These are phyloP conservation scores for Leptinotarsa defecta DNA, from an alignment of 1,140 invertebrate species.

Conservation along the genomic window DNA sequence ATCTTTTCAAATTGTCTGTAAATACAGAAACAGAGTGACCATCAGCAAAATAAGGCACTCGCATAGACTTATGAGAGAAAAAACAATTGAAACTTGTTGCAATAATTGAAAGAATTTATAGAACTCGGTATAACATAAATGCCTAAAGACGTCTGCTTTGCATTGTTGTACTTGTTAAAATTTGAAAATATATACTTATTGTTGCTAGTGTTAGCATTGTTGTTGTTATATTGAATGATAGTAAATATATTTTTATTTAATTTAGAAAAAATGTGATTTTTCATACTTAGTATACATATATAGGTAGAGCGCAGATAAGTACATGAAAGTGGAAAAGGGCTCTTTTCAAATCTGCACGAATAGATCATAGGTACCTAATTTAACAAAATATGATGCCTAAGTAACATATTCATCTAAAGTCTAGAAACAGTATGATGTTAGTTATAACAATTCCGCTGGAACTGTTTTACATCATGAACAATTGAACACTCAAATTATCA, in stretches of 20 bases:
- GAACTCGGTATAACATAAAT: conserved; percentile 6
- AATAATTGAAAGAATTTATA: conserved; percentile 7
- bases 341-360: conserved; percentile 37
- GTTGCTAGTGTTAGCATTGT: conserved; percentile 51
- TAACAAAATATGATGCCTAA: too few species aligned
- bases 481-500: too few species aligned
- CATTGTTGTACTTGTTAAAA: conserved; percentile 51
- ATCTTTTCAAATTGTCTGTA: too few species aligned
- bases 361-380: conserved; percentile 30
- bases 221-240: conserved; percentile 51
- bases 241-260: conserved; percentile 47
- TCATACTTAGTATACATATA: conserved; percentile 41
- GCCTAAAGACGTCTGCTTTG: conserved; percentile 43
- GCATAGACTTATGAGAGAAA: not conserved
- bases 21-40: too few species aligned
- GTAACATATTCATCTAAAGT: too few species aligned
- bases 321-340: conserved; percentile 28
- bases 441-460: too few species aligned
- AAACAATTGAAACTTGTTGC: not conserved
- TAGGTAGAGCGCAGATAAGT: conserved; percentile 27
- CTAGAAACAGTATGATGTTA: too few species aligned
- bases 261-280: conserved; percentile 39
- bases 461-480: too few species aligned
- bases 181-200: conserved; percentile 50
- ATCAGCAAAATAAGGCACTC: too few species aligned